These are phyloP conservation scores for Oreochromis grahami DNA, from an alignment of 2,797 vertebrate genomes.

Conservation along the genomic window DNA sequence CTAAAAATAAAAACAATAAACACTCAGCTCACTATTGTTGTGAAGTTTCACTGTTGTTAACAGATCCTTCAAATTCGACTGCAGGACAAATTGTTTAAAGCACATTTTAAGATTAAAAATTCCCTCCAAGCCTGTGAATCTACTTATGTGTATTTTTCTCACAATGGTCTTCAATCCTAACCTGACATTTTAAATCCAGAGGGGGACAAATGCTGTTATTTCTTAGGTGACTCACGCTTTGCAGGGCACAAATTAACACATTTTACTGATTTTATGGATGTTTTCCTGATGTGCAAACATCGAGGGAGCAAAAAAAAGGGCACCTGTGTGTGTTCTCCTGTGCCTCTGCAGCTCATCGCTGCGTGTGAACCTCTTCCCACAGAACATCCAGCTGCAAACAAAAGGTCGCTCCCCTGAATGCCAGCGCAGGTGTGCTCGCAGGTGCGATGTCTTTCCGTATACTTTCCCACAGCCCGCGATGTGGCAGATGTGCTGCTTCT, in stretches of 20 bases:
- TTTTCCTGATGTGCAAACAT: slow-evolving; percentile 41
- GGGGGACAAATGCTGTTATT: slow-evolving; percentile 9
- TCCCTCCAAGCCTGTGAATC: not conserved
- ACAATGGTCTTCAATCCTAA: not conserved
- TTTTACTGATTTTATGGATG: slow-evolving; percentile 40
- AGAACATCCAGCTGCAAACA: slow-evolving; percentile 98
- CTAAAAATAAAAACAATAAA: not conserved
- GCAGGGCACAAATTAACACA: slow-evolving; percentile 39
- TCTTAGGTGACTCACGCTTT: slow-evolving; percentile 32
- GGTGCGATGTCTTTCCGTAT: slow-evolving; percentile 96
- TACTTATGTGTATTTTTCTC: not conserved
- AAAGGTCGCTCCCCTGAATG: slow-evolving; percentile 98
- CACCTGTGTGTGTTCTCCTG: slow-evolving; percentile 98
- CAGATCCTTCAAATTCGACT: not conserved
- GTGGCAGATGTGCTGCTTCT: slow-evolving; percentile 97
- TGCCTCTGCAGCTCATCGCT: slow-evolving; percentile 98
- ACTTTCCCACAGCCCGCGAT: slow-evolving; percentile 89
- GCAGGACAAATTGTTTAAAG: not conserved
- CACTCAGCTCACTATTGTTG: not conserved
- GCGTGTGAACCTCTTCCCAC: slow-evolving; percentile 98
- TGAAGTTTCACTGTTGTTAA: not conserved
- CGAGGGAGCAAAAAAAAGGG: slow-evolving; percentile 29
- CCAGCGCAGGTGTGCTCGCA: slow-evolving; percentile 98
- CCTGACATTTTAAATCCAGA: slow-evolving; percentile 25
- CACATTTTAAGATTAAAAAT: slow-evolving; percentile 3